Base-by-base conservation (phyloP, 2,888 invertebrate genomes). In the Punctoribates punctum region DNA sequence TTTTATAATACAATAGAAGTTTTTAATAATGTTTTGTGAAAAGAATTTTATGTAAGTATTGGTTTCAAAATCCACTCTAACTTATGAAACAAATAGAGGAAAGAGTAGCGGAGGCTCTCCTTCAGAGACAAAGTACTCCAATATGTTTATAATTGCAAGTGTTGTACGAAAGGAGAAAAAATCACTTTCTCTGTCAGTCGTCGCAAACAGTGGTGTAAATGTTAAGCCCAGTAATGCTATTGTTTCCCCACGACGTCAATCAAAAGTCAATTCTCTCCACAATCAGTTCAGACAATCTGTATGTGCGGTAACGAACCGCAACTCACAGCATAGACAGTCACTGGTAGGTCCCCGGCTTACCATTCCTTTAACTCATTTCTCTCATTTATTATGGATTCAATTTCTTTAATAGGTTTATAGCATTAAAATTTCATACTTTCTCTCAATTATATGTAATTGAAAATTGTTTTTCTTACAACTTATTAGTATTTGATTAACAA, bases 181-280 rank as follows among this genome's bases (percentile, higher is more conserved):
- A 70, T 38, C 70, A 42, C 70, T 70, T 70, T n/a, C 38, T 38
- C 17, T 70, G 70, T 70, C 70, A 42, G 20, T 29, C 20, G 11
- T 6, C 9, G 17, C 20, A 65, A 65, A 65, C 8, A 65, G 34
- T 65, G 6, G 65, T 65, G 65, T 34, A 65, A 65, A 65, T 65
- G 70, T 70, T 70, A 70, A 70, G 38, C 23, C 42, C 15, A 70
- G 70, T 70, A 70, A 70, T 70, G 70, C 70, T 42, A 62, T 70
- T 70, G 70, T 70, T 70, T 70, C 70, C 70, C 70, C 70, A 42
- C 70, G 70, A 70, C 70, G 70, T 70, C 70, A 70, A 70, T 70
- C 70, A 70, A 70, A 70, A 70, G 70, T 70, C 70, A 70, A 70
- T 70, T 70, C 46, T 13, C 6, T 38, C 42, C 9, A 42, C 70